phyloP scores from a whole-genome alignment of 1,140 invertebrate species.

The Varroa destructor region DNA sequence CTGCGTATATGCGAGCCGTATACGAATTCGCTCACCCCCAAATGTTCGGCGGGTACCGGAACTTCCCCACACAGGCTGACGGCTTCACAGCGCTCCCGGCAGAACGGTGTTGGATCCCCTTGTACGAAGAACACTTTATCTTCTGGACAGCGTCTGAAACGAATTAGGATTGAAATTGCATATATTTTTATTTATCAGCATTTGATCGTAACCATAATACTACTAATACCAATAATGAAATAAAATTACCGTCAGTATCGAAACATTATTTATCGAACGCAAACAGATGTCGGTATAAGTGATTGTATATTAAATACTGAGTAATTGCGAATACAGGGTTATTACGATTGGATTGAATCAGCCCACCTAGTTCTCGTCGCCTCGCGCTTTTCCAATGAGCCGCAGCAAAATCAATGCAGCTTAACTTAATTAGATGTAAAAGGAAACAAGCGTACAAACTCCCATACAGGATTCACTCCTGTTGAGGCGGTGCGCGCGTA shows the following conservation, averaged over 20 bases:
- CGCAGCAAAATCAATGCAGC: too few species aligned
- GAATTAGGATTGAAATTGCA: slow-evolving; percentile 34
- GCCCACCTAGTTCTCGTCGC: too few species aligned
- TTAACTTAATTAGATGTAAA: too few species aligned
- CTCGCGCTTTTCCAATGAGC: too few species aligned
- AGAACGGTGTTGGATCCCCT: slow-evolving; percentile 54
- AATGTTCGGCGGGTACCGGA: slow-evolving; percentile 71
- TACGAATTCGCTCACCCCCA: slow-evolving; percentile 57
- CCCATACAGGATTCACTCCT: too few species aligned
- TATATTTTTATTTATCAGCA: not conserved
- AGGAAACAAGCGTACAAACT: too few species aligned
- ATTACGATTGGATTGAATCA: too few species aligned
- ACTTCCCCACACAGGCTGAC: slow-evolving; percentile 88
- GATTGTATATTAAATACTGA: too few species aligned
- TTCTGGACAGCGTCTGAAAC: slow-evolving; percentile 49
- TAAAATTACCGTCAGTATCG: not conserved
- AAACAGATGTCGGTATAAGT: not conserved
- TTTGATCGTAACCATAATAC: slow-evolving; percentile 19
- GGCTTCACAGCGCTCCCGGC: slow-evolving; percentile 66
- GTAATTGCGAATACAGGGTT: too few species aligned
- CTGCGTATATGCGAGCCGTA: slow-evolving; percentile 32
- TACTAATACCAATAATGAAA: not conserved
- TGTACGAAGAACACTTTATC: slow-evolving; percentile 41
- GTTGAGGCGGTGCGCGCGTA: too few species aligned
- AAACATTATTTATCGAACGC: not conserved